Conservation (phyloP, 2,113 vertebrate genomes). For the Gymnarchus niloticus region DNA sequence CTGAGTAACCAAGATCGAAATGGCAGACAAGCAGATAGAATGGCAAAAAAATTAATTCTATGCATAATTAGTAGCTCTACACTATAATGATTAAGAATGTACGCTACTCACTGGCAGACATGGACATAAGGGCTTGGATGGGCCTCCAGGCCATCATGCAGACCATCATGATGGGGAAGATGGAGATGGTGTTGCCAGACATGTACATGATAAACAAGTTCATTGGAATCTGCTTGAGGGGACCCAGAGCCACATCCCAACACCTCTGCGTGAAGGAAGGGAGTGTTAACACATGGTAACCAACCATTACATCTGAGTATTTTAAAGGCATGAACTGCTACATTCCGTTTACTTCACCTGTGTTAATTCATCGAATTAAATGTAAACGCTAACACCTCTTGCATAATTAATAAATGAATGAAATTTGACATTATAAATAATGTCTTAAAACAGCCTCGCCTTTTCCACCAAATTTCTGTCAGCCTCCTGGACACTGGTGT, state of each 20-base stretch:
- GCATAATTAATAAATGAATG: too few species aligned
- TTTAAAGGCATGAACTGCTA: neutral
- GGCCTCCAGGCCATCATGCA: conserved; percentile 99
- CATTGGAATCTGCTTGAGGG: conserved; percentile 97
- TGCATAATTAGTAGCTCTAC: neutral
- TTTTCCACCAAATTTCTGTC: conserved; percentile 94
- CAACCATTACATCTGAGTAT: neutral
- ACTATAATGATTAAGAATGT: neutral
- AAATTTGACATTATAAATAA: too few species aligned
- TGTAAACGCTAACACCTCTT: neutral
- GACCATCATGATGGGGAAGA: conserved; percentile 99
- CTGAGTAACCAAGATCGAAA: neutral
- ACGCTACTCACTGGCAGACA: conserved; percentile 85
- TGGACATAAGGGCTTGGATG: conserved; percentile 92
- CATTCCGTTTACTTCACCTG: neutral
- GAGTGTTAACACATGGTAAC: neutral
- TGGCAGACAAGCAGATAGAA: neutral
- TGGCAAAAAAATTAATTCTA: neutral
- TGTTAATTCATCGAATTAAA: neutral
- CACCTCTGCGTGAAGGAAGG: conserved; percentile 67
- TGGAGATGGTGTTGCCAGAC: conserved; percentile 97
- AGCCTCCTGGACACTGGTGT: conserved; percentile 88
- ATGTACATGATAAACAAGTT: conserved; percentile 99
- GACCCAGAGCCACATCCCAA: conserved; percentile 92
- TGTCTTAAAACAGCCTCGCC: conserved; percentile 56